Evolutionary conservation across 2,797 vertebrate genomes (phyloP).

Genomic region (Danio choprae): DNA sequence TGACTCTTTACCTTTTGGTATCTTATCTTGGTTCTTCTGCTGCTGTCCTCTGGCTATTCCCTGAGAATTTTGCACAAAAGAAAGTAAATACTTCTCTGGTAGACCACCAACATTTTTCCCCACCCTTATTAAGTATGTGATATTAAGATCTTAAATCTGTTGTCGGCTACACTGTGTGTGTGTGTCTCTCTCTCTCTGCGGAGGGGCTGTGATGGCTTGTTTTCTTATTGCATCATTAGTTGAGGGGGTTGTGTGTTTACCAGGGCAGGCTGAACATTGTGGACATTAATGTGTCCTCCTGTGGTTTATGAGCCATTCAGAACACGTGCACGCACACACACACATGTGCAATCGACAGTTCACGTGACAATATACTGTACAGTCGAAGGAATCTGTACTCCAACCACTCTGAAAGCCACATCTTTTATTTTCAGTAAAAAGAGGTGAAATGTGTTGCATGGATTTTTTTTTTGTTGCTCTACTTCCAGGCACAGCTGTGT

Average conservation of each 20-base stretch:
- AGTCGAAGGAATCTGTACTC: slow-evolving; percentile 25
- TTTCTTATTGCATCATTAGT: slow-evolving; percentile 90
- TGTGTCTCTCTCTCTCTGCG: slow-evolving; percentile 39
- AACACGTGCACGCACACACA: slow-evolving; percentile 43
- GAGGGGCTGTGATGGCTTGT: slow-evolving; percentile 84
- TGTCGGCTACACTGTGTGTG: slow-evolving; percentile 40
- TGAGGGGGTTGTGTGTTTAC: slow-evolving; percentile 87
- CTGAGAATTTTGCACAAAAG: slow-evolving; percentile 15
- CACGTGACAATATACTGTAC: slow-evolving; percentile 48
- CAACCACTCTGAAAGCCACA: slow-evolving; percentile 23
- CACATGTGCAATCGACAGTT: slow-evolving; percentile 35
- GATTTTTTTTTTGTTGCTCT: not conserved
- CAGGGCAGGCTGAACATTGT: slow-evolving; percentile 86
- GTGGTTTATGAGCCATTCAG: slow-evolving; percentile 84
- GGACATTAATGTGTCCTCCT: slow-evolving; percentile 89
- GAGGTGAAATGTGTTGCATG: slow-evolving; percentile 12
- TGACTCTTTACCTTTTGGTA: not conserved
- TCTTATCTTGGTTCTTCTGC: slow-evolving; percentile 6
- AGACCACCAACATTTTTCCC: slow-evolving; percentile 42
- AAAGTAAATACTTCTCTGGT: slow-evolving; percentile 39
- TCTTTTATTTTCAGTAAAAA: slow-evolving; percentile 43
- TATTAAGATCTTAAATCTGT: slow-evolving; percentile 41
- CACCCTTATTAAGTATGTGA: slow-evolving; percentile 49
- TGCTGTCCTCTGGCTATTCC: slow-evolving; percentile 6
- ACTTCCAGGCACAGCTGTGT: slow-evolving; percentile 2